Conservation (phyloP, 2,113 vertebrate genomes). For the Onychostruthus taczanowskii region DNA sequence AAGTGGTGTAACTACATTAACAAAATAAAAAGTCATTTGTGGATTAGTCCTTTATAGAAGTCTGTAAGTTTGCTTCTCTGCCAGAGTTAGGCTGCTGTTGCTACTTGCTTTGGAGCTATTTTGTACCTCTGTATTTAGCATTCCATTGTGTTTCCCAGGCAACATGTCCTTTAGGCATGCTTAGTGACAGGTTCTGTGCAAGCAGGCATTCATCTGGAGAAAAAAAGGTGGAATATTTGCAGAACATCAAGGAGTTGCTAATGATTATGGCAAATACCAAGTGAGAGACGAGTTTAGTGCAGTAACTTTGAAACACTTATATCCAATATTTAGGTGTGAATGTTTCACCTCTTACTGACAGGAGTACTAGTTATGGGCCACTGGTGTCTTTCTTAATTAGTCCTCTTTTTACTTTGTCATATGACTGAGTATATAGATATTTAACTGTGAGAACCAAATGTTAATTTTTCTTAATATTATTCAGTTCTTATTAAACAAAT, state of each 20-base stretch:
- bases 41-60: not conserved
- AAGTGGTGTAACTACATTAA: not conserved
- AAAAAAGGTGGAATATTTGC: not conserved
- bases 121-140: not conserved
- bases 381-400: not conserved
- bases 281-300: not conserved
- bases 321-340: not conserved
- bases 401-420: not conserved
- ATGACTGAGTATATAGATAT: not conserved
- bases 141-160: not conserved
- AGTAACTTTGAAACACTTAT: not conserved
- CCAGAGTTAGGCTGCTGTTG: not conserved
- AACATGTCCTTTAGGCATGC: not conserved
- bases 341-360: not conserved
- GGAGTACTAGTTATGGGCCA: not conserved
- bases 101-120: not conserved
- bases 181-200: not conserved
- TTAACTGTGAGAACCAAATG: not conserved
- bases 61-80: not conserved
- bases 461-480: not conserved
- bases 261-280: conserved; percentile 5
- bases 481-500: not conserved
- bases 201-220: not conserved
- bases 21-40: not conserved
- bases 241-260: not conserved